phyloP scores from a whole-genome alignment of 2,888 invertebrate genomes.

The Pristionchus fissidentatus region DNA sequence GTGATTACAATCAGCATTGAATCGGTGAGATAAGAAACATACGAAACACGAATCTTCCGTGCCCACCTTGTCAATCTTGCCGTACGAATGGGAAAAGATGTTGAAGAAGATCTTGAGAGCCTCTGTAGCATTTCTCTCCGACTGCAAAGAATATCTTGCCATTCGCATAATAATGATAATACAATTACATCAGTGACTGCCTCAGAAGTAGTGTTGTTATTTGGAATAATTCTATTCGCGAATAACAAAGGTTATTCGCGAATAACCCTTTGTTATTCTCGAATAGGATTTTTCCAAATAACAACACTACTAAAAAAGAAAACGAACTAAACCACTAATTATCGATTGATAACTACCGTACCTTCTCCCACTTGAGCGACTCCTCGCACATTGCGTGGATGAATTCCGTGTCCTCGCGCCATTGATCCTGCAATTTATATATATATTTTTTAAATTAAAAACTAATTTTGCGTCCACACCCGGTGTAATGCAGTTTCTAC shows the following conservation, averaged over 20 bases:
- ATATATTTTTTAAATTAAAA: too few relatives aligned
- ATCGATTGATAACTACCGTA: too few relatives aligned
- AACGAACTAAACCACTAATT: too few relatives aligned
- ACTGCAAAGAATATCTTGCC: neutral
- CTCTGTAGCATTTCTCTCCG: slow-evolving; percentile 2
- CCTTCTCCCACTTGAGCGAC: slow-evolving; percentile 26
- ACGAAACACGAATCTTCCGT: too few relatives aligned
- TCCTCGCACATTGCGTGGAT: slow-evolving; percentile 17
- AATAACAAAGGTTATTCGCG: too few relatives aligned
- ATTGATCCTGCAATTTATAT: neutral
- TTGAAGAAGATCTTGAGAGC: slow-evolving; percentile 63
- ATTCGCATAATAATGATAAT: neutral
- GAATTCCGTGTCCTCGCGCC: neutral
- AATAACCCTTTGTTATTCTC: too few relatives aligned
- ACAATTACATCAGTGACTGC: neutral
- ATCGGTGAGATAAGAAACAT: too few relatives aligned
- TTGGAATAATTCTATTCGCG: neutral
- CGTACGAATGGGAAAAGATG: slow-evolving; percentile 60
- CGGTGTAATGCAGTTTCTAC: too few relatives aligned
- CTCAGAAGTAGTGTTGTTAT: neutral
- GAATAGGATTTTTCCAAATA: too few relatives aligned
- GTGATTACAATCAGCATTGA: too few relatives aligned
- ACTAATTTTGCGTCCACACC: too few relatives aligned
- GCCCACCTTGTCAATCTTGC: slow-evolving; percentile 2
- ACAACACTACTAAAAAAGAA: too few relatives aligned